Conservation (phyloP, 2,888 invertebrate species). For the Ernsta delagoae region DNA sequence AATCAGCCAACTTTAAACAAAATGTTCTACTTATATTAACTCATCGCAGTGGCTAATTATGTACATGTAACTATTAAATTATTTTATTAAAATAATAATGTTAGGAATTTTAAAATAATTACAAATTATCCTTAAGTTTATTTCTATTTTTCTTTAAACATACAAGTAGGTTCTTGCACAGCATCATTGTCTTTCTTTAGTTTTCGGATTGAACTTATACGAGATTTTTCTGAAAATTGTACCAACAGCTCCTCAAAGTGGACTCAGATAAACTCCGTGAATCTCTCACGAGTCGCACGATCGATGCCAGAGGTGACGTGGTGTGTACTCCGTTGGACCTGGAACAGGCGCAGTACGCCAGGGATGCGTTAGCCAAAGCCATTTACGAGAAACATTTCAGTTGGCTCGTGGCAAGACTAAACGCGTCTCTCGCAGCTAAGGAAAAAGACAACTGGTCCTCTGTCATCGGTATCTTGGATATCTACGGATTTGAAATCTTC, state of each 20-base stretch:
- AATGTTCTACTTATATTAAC: background rate
- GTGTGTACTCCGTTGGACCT: slow-evolving; percentile 92
- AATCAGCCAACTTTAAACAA: background rate
- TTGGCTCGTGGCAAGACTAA: slow-evolving; percentile 94
- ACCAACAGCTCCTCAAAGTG: slow-evolving; percentile 90
- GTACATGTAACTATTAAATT: background rate
- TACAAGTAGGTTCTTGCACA: no score
- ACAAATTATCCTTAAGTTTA: no score
- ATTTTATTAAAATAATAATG: background rate
- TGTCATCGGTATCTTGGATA: slow-evolving; percentile 96
- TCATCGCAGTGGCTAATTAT: background rate
- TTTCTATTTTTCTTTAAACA: no score
- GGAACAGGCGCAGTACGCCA: slow-evolving; percentile 93
- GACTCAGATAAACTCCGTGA: slow-evolving; percentile 86
- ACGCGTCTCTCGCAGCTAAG: slow-evolving; percentile 88
- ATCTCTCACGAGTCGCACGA: slow-evolving; percentile 93
- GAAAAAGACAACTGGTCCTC: slow-evolving; percentile 83
- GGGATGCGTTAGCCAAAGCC: slow-evolving; percentile 96
- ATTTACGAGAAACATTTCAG: slow-evolving; percentile 95
- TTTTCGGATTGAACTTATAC: no score
- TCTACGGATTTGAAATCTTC: slow-evolving; percentile 98
- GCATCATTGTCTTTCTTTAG: no score
- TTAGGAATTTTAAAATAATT: no score
- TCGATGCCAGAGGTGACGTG: slow-evolving; percentile 93
- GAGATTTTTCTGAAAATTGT: background rate